Base-by-base conservation (phyloP, 1,140 invertebrate species). In the Cydia strobilella region DNA sequence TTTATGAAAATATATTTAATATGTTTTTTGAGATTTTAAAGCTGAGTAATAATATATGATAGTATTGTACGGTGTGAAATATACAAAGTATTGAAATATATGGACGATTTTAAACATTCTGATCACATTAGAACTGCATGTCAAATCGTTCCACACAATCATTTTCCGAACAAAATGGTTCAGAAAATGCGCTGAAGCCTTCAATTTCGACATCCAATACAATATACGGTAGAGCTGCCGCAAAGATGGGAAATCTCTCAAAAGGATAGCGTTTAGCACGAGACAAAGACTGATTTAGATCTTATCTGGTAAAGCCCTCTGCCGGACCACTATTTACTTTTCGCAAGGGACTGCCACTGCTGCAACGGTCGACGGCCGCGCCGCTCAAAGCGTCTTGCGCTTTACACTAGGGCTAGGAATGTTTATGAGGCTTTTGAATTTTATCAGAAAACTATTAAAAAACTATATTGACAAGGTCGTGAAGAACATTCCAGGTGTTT, bases 201-300 rank as follows among this genome's bases (percentile, higher is more conserved):
- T 76, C 80, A 80, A 81, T 82, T 82, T 83, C 79, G 75, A 84
- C 79, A 72, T 87, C 82, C 86, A 85, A 90, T 86, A 88, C 84
- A 89, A 86, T 86, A 82, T 80, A 80, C 82, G 79, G 79, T 80
- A 76, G 78, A 84, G 83, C 79, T 82, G 84, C 82, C 80, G 83
- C 84, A 88, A 87, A 90, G 86, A 88, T 86, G 83, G 84, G 85
- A 89, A 92, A 90, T 92, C 89, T 90, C 84, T 89, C 88, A 90
- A 92, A 88, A 89, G 87, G 85, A 86, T 89, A 82, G 86, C 84
- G 86, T 88, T 90, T 88, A 92, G 86, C 81, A 79, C 84, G 82
- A 91, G 87, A 90, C 89, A 90, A 90, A 90, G 89, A 88, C 84
- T 89, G 88, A 90, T 92, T 90, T 90, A 90, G 86, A 89, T 87